Evolutionary conservation across 2,797 vertebrate species (phyloP).

Genomic region (Acipenser transmontanus): DNA sequence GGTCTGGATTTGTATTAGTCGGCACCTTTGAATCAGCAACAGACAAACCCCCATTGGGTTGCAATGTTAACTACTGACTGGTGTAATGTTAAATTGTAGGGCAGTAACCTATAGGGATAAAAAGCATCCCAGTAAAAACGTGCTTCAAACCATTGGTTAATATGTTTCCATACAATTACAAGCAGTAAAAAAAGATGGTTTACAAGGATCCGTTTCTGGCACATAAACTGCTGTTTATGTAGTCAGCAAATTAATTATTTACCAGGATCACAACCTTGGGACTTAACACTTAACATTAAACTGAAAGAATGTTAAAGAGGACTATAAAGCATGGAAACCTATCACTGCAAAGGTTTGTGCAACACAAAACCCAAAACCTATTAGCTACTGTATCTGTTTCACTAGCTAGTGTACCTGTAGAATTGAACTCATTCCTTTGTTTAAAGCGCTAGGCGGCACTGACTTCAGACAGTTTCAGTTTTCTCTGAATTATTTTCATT

Average conservation of each 20-base stretch:
- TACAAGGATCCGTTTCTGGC: background rate
- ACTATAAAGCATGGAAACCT: background rate
- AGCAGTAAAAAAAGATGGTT: background rate
- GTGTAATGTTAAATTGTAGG: background rate
- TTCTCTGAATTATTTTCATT: background rate
- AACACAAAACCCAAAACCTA: background rate
- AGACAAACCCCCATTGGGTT: background rate
- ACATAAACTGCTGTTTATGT: slow-evolving; percentile 1
- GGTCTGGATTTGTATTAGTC: background rate
- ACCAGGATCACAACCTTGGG: slow-evolving; percentile 12
- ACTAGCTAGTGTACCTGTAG: background rate
- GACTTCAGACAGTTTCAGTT: background rate
- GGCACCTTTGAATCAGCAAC: background rate
- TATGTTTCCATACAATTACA: background rate
- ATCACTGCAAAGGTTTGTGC: background rate
- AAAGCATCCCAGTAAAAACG: background rate
- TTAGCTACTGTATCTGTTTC: background rate
- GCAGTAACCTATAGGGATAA: background rate
- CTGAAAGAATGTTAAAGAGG: slow-evolving; percentile 6
- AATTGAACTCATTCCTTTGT: background rate
- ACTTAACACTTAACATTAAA: slow-evolving; percentile 11
- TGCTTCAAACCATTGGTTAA: background rate
- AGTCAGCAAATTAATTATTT: slow-evolving; percentile 16
- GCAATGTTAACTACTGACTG: background rate
- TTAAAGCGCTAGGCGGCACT: background rate